Evolutionary conservation across 2,797 vertebrate species (phyloP).

Genomic region (Anisognathus igniventris): DNA sequence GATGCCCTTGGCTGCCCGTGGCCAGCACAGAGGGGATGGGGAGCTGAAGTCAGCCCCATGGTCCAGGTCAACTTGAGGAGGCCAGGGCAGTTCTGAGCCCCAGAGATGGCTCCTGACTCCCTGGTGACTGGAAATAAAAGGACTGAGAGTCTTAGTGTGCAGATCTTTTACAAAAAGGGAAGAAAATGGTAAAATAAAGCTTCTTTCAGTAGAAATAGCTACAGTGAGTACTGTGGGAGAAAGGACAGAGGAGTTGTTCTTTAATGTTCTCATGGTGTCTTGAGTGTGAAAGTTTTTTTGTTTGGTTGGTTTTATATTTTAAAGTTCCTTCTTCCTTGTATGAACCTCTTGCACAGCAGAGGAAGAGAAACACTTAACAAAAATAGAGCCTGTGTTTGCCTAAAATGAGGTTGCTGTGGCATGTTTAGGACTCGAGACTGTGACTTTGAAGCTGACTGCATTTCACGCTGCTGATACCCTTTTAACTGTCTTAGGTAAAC

Average conservation of each 20-base stretch:
- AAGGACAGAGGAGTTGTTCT: not conserved
- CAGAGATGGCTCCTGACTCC: not conserved
- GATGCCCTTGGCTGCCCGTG: not conserved
- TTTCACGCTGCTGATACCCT: slow-evolving; percentile 41
- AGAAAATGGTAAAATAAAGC: not conserved
- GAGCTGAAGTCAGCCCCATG: not conserved
- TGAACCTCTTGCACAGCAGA: slow-evolving; percentile 2
- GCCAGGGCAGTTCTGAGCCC: not conserved
- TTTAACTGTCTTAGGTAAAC: slow-evolving; percentile 52
- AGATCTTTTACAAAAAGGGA: not conserved
- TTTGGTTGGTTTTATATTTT: not conserved
- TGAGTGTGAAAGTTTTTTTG: not conserved
- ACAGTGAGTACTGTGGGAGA: not conserved
- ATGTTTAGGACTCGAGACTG: slow-evolving; percentile 15
- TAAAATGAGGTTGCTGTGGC: slow-evolving; percentile 48
- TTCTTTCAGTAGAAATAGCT: not conserved
- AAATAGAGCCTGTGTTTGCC: slow-evolving; percentile 43
- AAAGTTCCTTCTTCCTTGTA: not conserved
- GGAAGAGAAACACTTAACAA: slow-evolving; percentile 15
- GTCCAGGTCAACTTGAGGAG: accelerated
- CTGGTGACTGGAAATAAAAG: not conserved
- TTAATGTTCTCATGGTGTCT: not conserved
- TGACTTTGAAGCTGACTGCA: slow-evolving; percentile 51
- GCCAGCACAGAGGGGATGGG: not conserved
- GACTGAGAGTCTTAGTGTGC: not conserved